phyloP scores from a whole-genome alignment of 2,113 vertebrate species.

The Tonatia bakeri region DNA sequence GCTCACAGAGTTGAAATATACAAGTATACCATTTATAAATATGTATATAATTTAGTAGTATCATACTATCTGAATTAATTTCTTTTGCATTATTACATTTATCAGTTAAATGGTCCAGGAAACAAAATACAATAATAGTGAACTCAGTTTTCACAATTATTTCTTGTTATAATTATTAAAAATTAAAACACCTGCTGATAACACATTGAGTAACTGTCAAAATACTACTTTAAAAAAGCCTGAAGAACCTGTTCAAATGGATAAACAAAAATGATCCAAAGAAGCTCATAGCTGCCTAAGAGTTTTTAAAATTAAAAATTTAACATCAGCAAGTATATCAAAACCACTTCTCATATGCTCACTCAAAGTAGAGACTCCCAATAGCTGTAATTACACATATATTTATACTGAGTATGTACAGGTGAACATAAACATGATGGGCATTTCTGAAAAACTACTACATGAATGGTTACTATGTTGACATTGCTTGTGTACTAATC shows the following conservation, averaged over 20 bases:
- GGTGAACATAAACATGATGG: background rate
- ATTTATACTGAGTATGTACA: background rate
- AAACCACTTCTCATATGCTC: slow-evolving; percentile 35
- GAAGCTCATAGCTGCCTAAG: slow-evolving; percentile 58
- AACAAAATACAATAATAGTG: background rate
- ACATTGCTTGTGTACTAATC: background rate
- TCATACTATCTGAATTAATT: background rate
- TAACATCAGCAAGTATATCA: background rate
- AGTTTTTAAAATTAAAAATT: slow-evolving; percentile 17
- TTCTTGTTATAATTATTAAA: slow-evolving; percentile 16
- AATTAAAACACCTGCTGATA: background rate
- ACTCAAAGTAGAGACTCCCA: slow-evolving; percentile 51
- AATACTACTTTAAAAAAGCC: slow-evolving; percentile 37
- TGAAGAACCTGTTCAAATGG: slow-evolving; percentile 11
- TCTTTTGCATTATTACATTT: background rate
- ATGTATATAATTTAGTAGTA: background rate
- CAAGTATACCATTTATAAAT: background rate
- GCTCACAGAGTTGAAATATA: background rate
- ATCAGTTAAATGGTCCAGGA: slow-evolving; percentile 15
- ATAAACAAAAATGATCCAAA: background rate
- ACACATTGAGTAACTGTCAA: background rate
- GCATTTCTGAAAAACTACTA: background rate
- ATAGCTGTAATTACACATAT: slow-evolving; percentile 30
- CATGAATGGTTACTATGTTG: background rate
- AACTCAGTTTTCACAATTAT: slow-evolving; percentile 17